Evolutionary conservation across 2,113 vertebrate species (phyloP).

Genomic region (Piprites chloris): DNA sequence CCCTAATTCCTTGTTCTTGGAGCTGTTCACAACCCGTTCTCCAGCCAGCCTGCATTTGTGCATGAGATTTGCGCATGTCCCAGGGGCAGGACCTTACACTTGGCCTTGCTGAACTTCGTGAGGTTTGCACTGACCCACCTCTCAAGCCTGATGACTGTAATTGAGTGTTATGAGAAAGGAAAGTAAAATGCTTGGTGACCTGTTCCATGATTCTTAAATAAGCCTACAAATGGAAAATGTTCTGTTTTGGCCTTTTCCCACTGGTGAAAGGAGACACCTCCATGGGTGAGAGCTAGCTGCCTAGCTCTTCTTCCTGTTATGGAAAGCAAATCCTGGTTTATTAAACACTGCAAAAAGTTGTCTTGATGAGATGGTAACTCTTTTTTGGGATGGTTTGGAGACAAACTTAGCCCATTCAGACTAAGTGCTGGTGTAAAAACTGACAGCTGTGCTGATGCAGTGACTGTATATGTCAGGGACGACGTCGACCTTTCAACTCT

Average conservation of each 20-base stretch:
- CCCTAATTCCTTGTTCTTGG: fast-evolving
- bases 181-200: background rate
- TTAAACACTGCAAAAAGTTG: background rate
- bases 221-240: fast-evolving
- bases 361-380: background rate
- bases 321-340: background rate
- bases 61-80: too few relatives aligned
- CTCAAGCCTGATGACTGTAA: background rate
- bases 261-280: background rate
- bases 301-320: background rate
- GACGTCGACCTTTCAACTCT: background rate
- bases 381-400: background rate
- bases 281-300: background rate
- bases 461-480: background rate
- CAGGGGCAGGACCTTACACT: background rate
- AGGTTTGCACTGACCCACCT: background rate
- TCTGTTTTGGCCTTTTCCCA: background rate
- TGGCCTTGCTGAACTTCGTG: background rate
- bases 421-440: background rate
- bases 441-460: background rate
- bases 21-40: background rate
- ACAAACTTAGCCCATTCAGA: background rate
- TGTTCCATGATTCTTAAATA: background rate
- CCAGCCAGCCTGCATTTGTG: background rate
- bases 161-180: background rate